Conservation (phyloP, 92 coral and sea anemone species). For the Bergia puertoricense region DNA sequence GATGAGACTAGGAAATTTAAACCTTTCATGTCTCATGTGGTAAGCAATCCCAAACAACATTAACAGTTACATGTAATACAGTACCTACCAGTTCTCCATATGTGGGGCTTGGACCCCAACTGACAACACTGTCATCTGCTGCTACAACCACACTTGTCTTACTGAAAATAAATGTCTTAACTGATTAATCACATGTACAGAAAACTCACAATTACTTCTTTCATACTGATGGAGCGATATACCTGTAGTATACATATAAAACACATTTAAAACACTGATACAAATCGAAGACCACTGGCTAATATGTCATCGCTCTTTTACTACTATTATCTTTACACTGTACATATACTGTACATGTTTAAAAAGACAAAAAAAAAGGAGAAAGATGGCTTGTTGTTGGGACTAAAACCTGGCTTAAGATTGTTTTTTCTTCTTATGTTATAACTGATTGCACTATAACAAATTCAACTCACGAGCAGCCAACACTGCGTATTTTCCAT, state of each 20-base stretch:
- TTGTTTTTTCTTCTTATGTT: too few species aligned
- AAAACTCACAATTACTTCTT: neutral
- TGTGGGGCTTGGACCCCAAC: constrained; percentile 95
- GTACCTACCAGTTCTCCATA: constrained; percentile 83
- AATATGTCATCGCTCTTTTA: too few species aligned
- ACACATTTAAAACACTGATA: too few species aligned
- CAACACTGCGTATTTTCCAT: constrained; percentile 87
- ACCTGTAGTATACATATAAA: too few species aligned
- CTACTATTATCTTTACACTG: too few species aligned
- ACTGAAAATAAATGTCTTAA: constrained; percentile 40
- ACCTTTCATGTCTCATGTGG: neutral
- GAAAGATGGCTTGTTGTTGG: too few species aligned
- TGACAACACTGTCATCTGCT: constrained; percentile 91
- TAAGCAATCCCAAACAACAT: neutral
- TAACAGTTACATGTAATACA: neutral
- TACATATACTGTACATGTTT: too few species aligned
- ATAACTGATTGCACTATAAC: neutral
- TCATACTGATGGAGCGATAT: neutral
- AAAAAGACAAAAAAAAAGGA: too few species aligned
- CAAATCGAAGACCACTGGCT: too few species aligned
- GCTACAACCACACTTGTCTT: constrained; percentile 88
- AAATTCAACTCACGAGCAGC: constrained; percentile 77
- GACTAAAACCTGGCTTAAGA: too few species aligned
- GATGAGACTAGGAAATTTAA: neutral
- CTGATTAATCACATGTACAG: neutral